Conservation (phyloP, 2,797 vertebrate genomes). For the Pogonophryne albipinna region DNA sequence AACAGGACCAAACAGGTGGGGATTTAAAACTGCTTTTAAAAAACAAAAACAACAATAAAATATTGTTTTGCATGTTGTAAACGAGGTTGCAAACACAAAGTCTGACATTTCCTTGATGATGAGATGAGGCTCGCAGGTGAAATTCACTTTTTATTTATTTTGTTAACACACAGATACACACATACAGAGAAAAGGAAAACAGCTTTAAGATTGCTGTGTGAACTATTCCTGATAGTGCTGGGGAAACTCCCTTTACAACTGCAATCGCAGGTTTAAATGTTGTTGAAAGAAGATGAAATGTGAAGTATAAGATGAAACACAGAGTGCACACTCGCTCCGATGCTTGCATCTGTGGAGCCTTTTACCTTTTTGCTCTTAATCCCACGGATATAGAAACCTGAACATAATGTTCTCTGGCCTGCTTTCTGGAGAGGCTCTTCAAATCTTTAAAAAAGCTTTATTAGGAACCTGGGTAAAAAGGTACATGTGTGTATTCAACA, state of each 20-base stretch:
- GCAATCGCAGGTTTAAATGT: background rate
- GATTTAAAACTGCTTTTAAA: too few species aligned
- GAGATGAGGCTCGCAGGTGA: too few species aligned
- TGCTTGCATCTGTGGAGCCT: background rate
- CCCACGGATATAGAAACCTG: background rate
- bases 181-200: too few species aligned
- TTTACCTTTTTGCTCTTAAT: background rate
- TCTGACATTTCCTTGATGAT: too few species aligned
- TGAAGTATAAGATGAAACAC: conserved; percentile 21
- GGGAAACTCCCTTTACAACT: background rate
- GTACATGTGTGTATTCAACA: background rate
- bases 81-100: too few species aligned
- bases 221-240: background rate
- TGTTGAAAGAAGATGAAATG: conserved; percentile 9
- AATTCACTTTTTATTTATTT: too few species aligned
- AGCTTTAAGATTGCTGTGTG: too few species aligned
- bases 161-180: too few species aligned
- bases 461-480: background rate
- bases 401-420: background rate
- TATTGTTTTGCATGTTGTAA: too few species aligned
- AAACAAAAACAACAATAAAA: too few species aligned
- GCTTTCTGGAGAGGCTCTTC: background rate
- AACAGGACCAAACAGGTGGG: too few species aligned
- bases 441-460: background rate
- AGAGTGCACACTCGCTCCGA: background rate